These are phyloP conservation scores for Dipodomys ordii DNA, from an alignment of 2,113 vertebrate genomes.

Conservation along the genomic window DNA sequence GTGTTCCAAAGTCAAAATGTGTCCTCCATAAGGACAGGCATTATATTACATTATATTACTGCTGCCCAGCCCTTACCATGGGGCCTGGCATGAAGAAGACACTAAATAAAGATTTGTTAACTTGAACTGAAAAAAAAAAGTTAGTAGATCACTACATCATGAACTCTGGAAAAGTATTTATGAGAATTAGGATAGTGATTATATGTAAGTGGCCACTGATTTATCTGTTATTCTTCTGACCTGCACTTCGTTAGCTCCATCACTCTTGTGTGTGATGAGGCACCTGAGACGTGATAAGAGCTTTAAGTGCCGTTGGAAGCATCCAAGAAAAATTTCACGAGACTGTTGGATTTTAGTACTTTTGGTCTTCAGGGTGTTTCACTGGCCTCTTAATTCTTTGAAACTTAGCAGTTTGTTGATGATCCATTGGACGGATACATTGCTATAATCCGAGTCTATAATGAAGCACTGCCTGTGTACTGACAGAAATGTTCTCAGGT, in stretches of 20 bases:
- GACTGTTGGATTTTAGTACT: conserved; percentile 53
- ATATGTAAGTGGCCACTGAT: conserved; percentile 71
- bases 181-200: conserved; percentile 72
- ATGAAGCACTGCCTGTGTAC: conserved; percentile 29
- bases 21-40: conserved; percentile 57
- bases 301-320: conserved; percentile 40
- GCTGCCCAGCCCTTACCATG: conserved; percentile 60
- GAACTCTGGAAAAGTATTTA: conserved; percentile 72
- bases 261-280: conserved; percentile 57
- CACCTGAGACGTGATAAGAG: conserved; percentile 58
- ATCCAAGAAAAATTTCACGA: conserved; percentile 62
- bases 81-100: conserved; percentile 62
- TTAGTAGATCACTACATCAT: conserved; percentile 70
- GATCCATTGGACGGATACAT: conserved; percentile 57
- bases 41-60: conserved; percentile 62
- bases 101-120: conserved; percentile 78
- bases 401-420: conserved; percentile 67
- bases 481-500: conserved; percentile 17
- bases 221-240: conserved; percentile 76
- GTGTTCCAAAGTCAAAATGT: conserved; percentile 50
- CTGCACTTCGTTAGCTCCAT: conserved; percentile 69
- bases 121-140: conserved; percentile 52
- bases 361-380: conserved; percentile 46
- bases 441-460: conserved; percentile 19
- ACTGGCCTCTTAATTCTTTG: conserved; percentile 62